These are phyloP conservation scores for Diachasma alloeum DNA, from an alignment of 1,140 invertebrate genomes.

Conservation along the genomic window DNA sequence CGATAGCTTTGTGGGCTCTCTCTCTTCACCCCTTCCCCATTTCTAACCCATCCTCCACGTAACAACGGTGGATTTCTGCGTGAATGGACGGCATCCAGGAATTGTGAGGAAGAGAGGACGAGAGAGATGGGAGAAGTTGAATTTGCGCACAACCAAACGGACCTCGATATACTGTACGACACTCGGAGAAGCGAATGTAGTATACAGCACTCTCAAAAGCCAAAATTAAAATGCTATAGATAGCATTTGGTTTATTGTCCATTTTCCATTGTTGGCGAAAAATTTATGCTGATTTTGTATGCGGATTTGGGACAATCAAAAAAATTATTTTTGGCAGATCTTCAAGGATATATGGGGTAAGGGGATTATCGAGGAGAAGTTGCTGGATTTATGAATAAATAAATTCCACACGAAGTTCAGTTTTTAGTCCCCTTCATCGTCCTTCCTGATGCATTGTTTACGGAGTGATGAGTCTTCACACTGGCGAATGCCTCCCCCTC, in stretches of 20 bases:
- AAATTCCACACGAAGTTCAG: too few relatives aligned
- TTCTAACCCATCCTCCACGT: constrained; percentile 9
- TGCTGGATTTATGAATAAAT: too few relatives aligned
- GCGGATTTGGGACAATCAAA: too few relatives aligned
- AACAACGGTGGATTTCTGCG: constrained; percentile 31
- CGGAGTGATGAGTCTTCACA: constrained; percentile 63
- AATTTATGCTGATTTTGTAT: too few relatives aligned
- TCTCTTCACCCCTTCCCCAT: background rate
- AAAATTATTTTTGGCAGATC: background rate
- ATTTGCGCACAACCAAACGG: constrained; percentile 12
- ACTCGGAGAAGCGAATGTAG: too few relatives aligned
- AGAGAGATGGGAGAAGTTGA: background rate
- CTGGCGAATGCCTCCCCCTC: constrained; percentile 48
- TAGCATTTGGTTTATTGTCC: too few relatives aligned
- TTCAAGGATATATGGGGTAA: too few relatives aligned
- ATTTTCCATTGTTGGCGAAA: too few relatives aligned
- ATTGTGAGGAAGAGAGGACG: constrained; percentile 1
- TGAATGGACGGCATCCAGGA: constrained; percentile 25
- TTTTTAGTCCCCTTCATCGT: constrained; percentile 53
- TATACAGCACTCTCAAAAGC: constrained; percentile 11
- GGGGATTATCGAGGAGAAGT: too few relatives aligned
- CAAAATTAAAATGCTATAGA: constrained; percentile 43
- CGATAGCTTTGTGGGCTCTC: constrained; percentile 43
- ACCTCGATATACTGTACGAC: constrained; percentile 4
- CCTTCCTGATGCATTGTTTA: constrained; percentile 55